These are phyloP conservation scores for Maconellicoccus hirsutus DNA, from an alignment of 1,140 invertebrate species.

Conservation along the genomic window DNA sequence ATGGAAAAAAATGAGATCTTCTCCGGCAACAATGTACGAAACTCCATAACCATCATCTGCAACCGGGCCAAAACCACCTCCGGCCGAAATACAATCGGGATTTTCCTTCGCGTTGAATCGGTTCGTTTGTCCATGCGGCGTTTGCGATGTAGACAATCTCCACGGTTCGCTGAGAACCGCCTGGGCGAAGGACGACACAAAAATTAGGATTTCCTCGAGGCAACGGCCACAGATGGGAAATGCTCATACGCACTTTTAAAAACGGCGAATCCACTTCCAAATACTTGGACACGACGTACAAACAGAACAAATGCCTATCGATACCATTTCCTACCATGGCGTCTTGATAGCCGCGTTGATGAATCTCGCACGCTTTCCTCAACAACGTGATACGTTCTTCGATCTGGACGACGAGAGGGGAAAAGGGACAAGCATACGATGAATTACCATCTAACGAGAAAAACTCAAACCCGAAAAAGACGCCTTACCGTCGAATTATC, in stretches of 20 bases:
- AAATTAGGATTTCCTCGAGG: too few relatives aligned
- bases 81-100: slow-evolving; percentile 88
- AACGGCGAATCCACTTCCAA: slow-evolving; percentile 93
- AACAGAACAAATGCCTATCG: slow-evolving; percentile 92
- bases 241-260: slow-evolving; percentile 46
- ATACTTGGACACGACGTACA: slow-evolving; percentile 97
- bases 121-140: slow-evolving; percentile 88
- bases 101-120: slow-evolving; percentile 76
- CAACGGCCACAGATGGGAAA: not conserved
- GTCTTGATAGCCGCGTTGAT: slow-evolving; percentile 83
- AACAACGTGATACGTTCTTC: slow-evolving; percentile 59
- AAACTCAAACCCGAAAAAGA: too few relatives aligned
- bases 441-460: too few relatives aligned
- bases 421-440: too few relatives aligned
- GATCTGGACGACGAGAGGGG: slow-evolving; percentile 43
- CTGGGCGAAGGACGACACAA: too few relatives aligned
- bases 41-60: slow-evolving; percentile 98
- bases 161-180: slow-evolving; percentile 95
- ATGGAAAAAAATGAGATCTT: slow-evolving; percentile 93
- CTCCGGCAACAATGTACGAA: slow-evolving; percentile 94
- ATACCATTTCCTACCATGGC: slow-evolving; percentile 94
- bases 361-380: slow-evolving; percentile 57
- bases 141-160: slow-evolving; percentile 94
- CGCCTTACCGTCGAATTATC: slow-evolving; percentile 40
- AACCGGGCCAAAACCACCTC: slow-evolving; percentile 95